Percentiles rank a stretch among this genome's conserved stretches.
Conservation (phyloP, 1,140 invertebrate species). For the Hyles euphorbiae region DNA sequence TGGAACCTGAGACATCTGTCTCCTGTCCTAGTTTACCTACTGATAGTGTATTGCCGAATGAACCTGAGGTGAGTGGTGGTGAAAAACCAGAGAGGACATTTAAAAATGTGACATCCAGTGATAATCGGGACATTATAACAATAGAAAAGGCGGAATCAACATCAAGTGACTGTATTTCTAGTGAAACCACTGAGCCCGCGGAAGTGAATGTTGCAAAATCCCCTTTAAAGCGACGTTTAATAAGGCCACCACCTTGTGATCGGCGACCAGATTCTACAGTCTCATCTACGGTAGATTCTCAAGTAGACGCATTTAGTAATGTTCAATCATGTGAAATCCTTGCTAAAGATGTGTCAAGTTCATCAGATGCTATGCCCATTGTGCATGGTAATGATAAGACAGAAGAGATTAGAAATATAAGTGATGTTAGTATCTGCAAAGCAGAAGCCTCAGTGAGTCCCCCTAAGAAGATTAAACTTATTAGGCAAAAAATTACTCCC, state of each 20-base stretch:
- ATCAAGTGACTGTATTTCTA: conserved; percentile 63
- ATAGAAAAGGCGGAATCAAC: conserved; percentile 66
- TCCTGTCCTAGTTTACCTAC: conserved; percentile 53
- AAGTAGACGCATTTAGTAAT: conserved; percentile 37
- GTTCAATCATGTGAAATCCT: conserved; percentile 48
- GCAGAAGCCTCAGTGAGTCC: conserved; percentile 63
- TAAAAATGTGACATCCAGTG: conserved; percentile 64
- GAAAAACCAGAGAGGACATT: conserved; percentile 55
- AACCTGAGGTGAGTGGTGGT: conserved; percentile 39
- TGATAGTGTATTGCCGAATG: conserved; percentile 48
- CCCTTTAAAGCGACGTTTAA: conserved; percentile 47
- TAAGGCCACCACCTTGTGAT: conserved; percentile 51
- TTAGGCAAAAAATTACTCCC: conserved; percentile 56
- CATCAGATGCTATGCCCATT: conserved; percentile 59
- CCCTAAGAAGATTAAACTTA: conserved; percentile 67
- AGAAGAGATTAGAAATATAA: conserved; percentile 64
- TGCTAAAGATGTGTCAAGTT: conserved; percentile 68
- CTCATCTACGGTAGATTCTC: conserved; percentile 59
- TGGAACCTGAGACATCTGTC: conserved; percentile 26
- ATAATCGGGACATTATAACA: conserved; percentile 58
- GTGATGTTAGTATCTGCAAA: conserved; percentile 68
- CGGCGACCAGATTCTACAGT: conserved; percentile 63
- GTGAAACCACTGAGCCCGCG: conserved; percentile 39
- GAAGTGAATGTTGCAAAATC: conserved; percentile 35
- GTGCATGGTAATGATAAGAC: conserved; percentile 56